Evolutionary conservation across 92 coral and sea anemone genomes (phyloP), one percentile per base, ranked within the genome.

Genomic region (Parazoanthus atlanticus): DNA sequence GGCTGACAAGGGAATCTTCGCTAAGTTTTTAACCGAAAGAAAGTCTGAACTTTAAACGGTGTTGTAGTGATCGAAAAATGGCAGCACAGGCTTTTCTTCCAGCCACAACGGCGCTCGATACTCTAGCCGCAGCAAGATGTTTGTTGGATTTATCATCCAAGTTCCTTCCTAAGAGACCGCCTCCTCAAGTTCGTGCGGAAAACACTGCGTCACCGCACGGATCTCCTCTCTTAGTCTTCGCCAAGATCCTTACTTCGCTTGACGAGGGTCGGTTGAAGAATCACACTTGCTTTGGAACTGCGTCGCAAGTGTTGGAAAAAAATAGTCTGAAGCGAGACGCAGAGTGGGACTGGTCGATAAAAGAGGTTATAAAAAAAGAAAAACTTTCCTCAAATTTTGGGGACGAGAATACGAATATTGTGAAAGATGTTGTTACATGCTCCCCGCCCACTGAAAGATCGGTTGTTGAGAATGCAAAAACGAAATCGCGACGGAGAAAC

Each of bases 71-170:
- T 32, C 38, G 71, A 23, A 38, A 81, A 32, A 92, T 92, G 94
- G 90, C 92, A 19, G 76, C 94, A 46, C 94, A 92, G 52, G 88
- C 94, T 36, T 86, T 90, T 28, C 90, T 91, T 32, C 84, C 91
- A 5, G 84, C 93, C 7, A 78, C 89, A 38, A 88, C 86, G 9
- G 93, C 90, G 3, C 84, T 95, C 76, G 98, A 95, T 31, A 92
- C 98, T 3, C 65, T 95, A 16, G 91, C 98, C 1, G 98, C 98
- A 13, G 98, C 98, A n/a, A 79, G 96, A 9, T 95, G 98, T 87
- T 86, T 95, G 61, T 76, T 95, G 41, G 98, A 95, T 88, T 80
- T 95, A 85, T 95, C 98, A 41, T 89, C 92, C 67, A 91, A 86
- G 81, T 93, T 93, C 74, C 93, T 91, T 69, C 93, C 93, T 54